phyloP scores from a whole-genome alignment of 2,888 invertebrate species.

The Xylota sylvarum region DNA sequence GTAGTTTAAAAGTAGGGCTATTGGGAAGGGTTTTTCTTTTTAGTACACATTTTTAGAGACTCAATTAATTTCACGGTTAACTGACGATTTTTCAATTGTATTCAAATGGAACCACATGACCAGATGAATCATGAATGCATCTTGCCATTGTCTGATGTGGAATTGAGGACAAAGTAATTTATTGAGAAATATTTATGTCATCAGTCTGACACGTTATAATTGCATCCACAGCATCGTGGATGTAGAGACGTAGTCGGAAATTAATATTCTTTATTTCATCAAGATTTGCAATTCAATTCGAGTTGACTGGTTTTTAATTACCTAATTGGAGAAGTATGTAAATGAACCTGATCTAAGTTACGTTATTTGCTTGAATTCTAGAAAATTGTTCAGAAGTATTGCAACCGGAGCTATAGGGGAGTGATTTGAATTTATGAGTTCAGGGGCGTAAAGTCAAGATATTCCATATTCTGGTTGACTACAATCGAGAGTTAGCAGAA shows the following conservation, averaged over 20 bases:
- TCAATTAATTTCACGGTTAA: constrained; percentile 42
- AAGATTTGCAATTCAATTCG: neutral
- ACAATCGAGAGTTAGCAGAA: too few relatives aligned
- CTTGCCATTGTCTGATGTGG: constrained; percentile 13
- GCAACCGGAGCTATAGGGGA: too few relatives aligned
- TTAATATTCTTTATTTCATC: neutral
- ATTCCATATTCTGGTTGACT: too few relatives aligned
- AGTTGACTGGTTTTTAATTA: neutral
- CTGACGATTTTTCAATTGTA: constrained; percentile 12
- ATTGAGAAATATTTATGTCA: constrained; percentile 4
- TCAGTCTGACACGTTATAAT: neutral
- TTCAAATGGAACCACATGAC: neutral
- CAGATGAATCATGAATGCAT: constrained; percentile 23
- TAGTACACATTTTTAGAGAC: neutral
- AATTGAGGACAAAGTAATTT: constrained; percentile 32
- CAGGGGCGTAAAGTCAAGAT: too few relatives aligned
- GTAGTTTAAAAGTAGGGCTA: neutral
- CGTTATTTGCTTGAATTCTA: too few relatives aligned
- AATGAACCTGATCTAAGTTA: neutral
- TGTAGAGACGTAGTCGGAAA: neutral
- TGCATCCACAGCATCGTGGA: neutral
- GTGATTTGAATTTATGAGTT: too few relatives aligned
- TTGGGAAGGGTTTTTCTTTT: neutral
- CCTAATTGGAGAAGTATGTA: neutral
- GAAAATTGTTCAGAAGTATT: too few relatives aligned